Conservation (phyloP, 2,888 invertebrate genomes). For the Acanthoscelides obtectus region DNA sequence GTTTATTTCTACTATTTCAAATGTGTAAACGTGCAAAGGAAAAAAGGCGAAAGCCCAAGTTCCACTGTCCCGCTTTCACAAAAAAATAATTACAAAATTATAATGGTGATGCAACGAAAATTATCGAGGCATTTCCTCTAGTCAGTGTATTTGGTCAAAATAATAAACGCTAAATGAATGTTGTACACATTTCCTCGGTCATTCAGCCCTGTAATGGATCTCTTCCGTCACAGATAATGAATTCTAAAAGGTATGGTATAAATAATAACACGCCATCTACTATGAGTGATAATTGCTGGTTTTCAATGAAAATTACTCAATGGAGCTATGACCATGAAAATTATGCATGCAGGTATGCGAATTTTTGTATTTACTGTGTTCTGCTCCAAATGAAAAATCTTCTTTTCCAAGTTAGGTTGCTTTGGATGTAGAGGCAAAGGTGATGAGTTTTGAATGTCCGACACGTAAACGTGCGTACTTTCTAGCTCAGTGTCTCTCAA, state of each 20-base stretch:
- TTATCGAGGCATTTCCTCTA: not conserved
- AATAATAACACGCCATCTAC: not conserved
- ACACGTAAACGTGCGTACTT: too few relatives aligned
- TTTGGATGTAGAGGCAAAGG: too few relatives aligned
- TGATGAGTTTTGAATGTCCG: too few relatives aligned
- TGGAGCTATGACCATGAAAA: not conserved
- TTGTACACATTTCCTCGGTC: not conserved
- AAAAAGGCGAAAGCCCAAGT: not conserved
- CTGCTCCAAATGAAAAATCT: too few relatives aligned
- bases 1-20: too few relatives aligned
- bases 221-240: not conserved
- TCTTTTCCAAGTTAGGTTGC: too few relatives aligned
- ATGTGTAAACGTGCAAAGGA: not conserved
- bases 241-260: not conserved
- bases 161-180: not conserved
- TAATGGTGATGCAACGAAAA: not conserved
- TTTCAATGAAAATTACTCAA: not conserved
- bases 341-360: not conserved
- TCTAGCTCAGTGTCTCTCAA: too few relatives aligned
- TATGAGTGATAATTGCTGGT: not conserved
- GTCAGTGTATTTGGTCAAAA: not conserved
- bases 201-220: not conserved
- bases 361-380: too few relatives aligned
- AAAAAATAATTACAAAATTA: not conserved
- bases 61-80: not conserved